Evolutionary conservation across 2,113 vertebrate species (phyloP).

Genomic region (Lampris megalopsis): DNA sequence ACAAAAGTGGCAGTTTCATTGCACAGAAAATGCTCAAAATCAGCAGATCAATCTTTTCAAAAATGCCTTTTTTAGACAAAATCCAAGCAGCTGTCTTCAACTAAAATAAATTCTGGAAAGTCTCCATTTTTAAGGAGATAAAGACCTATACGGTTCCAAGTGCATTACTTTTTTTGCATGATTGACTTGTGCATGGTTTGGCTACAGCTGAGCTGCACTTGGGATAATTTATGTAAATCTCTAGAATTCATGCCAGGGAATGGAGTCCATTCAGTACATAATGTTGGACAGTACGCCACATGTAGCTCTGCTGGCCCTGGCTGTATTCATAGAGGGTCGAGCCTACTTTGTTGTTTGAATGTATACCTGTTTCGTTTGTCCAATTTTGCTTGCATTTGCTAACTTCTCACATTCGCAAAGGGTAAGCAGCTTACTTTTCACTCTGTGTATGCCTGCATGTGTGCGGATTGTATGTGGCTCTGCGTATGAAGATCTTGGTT

Average conservation of each 20-base stretch:
- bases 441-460: neutral
- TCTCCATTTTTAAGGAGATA: neutral
- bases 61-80: slow-evolving; percentile 10
- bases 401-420: slow-evolving; percentile 7
- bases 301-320: slow-evolving; percentile 7
- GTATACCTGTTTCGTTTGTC: too few species aligned
- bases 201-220: slow-evolving; percentile 21
- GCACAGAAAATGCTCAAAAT: slow-evolving; percentile 2
- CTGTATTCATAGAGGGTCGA: neutral
- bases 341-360: neutral
- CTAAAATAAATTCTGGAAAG: neutral
- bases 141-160: slow-evolving; percentile 19
- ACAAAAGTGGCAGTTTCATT: slow-evolving; percentile 20
- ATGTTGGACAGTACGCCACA: neutral
- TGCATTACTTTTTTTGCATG: slow-evolving; percentile 14
- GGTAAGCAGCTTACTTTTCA: slow-evolving; percentile 9
- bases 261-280: slow-evolving; percentile 1
- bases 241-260: neutral
- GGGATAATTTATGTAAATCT: slow-evolving; percentile 7
- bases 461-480: neutral
- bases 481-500: neutral
- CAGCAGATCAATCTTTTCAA: neutral
- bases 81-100: neutral
- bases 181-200: slow-evolving; percentile 20
- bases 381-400: neutral